Evolutionary conservation across 2,113 vertebrate species (phyloP), one percentile per base, ranked within the genome.

Genomic region (Pitta sordida): DNA sequence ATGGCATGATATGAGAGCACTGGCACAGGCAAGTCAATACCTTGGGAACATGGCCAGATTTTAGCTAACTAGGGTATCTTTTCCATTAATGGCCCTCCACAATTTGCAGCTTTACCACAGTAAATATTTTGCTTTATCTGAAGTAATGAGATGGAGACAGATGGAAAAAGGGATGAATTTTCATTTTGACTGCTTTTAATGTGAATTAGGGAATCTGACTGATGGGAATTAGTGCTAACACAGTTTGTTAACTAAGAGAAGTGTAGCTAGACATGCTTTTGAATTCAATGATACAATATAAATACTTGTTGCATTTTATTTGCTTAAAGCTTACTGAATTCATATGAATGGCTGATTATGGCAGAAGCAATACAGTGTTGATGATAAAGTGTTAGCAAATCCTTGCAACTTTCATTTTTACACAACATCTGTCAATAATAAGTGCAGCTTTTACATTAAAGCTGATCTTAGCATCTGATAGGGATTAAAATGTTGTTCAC

Each of bases 51-150:
- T 5, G 46, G 37, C 51, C 46, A 91, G 23, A 74, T 70, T 63
- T 70, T 27, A 86, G 43, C 63, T 73, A 87, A 56, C 13, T 14
- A 24, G 19, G 7, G 3, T 18, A 55, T 58, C 36, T 89, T 84
- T 63, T 52, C 49, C 34, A 30, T 8, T 59, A 83, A 58, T 9
- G 13, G 23, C 46, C 23, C 65, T 86, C 43, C 70, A 64, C 29
- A 13, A 67, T n/a, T 83, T 89, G 82, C 69, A 92, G n/a, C n/a
- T 15, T 36, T 75, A 48, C 53, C 84, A 89, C 58, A 73, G 49
- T 52, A 91, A 84, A 78, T 71, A 48, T 87, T 94, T 87, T 73
- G 67, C 53, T 92, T 92, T 76, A 48, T 52, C 51, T 86, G 60
- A 76, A 62, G 65, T 79, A 68, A 75, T 39, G 60, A 84, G 37